Evolutionary conservation across 2,888 invertebrate genomes (phyloP).

Genomic region (Gymnosoma rotundatum): DNA sequence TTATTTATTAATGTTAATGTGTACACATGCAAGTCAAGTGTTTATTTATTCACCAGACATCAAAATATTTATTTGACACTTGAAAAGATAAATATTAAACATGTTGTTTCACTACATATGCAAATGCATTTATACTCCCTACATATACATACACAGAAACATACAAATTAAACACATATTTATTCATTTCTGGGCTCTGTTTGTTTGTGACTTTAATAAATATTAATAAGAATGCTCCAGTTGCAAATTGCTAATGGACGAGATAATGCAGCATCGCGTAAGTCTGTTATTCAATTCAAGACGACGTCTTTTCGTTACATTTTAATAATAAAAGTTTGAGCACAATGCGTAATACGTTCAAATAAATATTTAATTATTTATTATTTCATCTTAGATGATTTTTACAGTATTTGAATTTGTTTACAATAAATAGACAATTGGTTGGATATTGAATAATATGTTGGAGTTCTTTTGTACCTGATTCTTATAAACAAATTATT

Average conservation of each 20-base stretch:
- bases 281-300: too few species aligned
- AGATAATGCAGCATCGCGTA: too few species aligned
- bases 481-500: too few species aligned
- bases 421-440: too few species aligned
- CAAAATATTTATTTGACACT: slow-evolving; percentile 71
- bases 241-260: background rate
- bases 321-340: too few species aligned
- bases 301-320: too few species aligned
- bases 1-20: slow-evolving; percentile 46
- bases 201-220: slow-evolving; percentile 44
- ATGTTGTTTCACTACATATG: slow-evolving; percentile 42
- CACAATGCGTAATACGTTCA: too few species aligned
- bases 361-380: too few species aligned
- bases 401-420: too few species aligned
- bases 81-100: slow-evolving; percentile 70
- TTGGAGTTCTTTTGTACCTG: too few species aligned
- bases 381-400: too few species aligned
- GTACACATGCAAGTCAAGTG: slow-evolving; percentile 52
- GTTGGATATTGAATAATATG: too few species aligned
- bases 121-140: background rate
- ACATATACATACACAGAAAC: background rate
- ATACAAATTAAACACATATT: background rate
- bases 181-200: slow-evolving; percentile 14
- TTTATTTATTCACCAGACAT: slow-evolving; percentile 69
- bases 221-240: background rate